Evolutionary conservation across 2,797 vertebrate genomes (phyloP), one percentile per base, ranked within the genome.

Genomic region (Ctenopoma kingsleyae): DNA sequence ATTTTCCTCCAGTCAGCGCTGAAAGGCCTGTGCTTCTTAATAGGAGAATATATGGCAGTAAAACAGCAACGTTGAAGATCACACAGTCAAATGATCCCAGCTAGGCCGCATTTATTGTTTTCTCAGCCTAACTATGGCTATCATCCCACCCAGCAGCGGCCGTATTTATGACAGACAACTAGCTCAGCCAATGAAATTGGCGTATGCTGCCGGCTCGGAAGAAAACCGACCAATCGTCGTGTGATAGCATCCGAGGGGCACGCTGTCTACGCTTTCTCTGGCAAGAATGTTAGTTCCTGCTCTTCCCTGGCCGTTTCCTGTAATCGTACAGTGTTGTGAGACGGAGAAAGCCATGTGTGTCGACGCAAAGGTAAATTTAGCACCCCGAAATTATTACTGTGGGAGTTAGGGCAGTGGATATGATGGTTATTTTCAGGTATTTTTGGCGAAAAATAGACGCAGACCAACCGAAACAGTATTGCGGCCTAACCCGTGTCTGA

Each of bases 261-360:
- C 78, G 83, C 87, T 80, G 83, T 85, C 82, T 84, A 85, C 81
- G 88, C 79, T 82, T 74, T 86, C 87, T 84, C 84, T 90, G 78
- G 90, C 88, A 89, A 90, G 92, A 93, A 94, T 74, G 94, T 94
- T 94, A 95, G 94, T 95, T 95, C 94, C 93, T 95, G 94, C 94
- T 94, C 91, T 91, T 87, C 91, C 87, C 92, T 93, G 93, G 93
- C 92, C 93, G 95, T 95, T 95, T 95, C 94, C 95, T 95, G 95
- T 95, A 93, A 93, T 91, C 94, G 93, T 91, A 93, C 93, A 92
- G 94, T 95, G 94, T 95, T 95, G 95, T 95, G 94, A 95, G 94
- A 94, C 93, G 94, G 92, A 95, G 95, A 95, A 94, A 95, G 95
- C 95, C 95, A 95, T 95, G 95, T 95, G 95, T 95, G 94, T 95